Evolutionary conservation across 2,113 vertebrate genomes (phyloP).

Genomic region (Microcebus jonahi): DNA sequence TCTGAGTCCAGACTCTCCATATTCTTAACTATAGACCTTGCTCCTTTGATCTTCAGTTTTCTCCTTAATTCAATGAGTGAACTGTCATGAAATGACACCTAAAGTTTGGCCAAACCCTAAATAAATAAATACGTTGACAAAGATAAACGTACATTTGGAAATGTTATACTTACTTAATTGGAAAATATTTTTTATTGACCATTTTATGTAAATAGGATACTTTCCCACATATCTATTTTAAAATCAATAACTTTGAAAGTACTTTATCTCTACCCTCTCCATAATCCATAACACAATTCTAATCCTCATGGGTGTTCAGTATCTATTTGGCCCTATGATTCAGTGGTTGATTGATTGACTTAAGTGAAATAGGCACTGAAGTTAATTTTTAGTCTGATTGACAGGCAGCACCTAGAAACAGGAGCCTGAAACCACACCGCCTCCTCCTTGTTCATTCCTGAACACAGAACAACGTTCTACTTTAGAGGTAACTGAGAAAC

Average conservation of each 20-base stretch:
- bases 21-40: neutral
- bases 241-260: neutral
- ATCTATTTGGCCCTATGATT: neutral
- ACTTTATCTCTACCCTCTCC: neutral
- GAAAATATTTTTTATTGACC: neutral
- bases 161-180: neutral
- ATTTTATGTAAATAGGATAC: neutral
- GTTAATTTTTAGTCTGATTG: neutral
- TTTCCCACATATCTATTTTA: conserved; percentile 4
- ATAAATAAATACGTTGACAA: neutral
- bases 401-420: neutral
- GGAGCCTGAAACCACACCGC: neutral
- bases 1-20: neutral
- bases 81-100: neutral
- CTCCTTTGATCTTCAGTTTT: neutral
- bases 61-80: neutral
- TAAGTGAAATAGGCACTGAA: neutral
- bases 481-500: neutral
- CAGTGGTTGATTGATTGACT: neutral
- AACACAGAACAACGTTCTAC: neutral
- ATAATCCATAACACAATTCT: neutral
- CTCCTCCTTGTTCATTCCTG: neutral
- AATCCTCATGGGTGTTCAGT: neutral
- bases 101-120: neutral
- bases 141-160: neutral